Base-by-base conservation (phyloP, 2,113 vertebrate species). In the Paraplagusia blochii region DNA sequence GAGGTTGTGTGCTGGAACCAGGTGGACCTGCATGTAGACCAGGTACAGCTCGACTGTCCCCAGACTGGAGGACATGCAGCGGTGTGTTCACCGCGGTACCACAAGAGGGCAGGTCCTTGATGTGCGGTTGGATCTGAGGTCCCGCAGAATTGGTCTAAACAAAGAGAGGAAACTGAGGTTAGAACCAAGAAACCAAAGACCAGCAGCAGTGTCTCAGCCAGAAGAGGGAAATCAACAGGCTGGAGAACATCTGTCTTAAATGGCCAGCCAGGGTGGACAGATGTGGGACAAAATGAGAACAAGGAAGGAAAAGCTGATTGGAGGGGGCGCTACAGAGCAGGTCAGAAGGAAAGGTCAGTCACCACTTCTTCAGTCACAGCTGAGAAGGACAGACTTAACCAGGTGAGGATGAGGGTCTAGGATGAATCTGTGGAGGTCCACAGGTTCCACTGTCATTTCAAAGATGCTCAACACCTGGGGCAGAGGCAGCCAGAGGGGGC, bases 31-130 rank as follows among this genome's bases (percentile, higher is more conserved):
- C 15, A 55, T 75, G 76, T 15, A 74, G 80, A 38, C 69, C 44
- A 44, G 76, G 14, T 36, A 81, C 66, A 65, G 77, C n/a, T n/a
- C n/a, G 79, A 54, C 76, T 85, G 11, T 82, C 77, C 39, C 70
- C 83, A 38, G 80, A 67, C 57, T 84, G 75, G 36, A 80, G 17
- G 36, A 78, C 82, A 48, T 85, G 84, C 34, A 74, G 71, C n/a
- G 69, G 64, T 14, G 65, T 11, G 14, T 74, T 58, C 19, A 70
- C 52, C 17, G 79, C 18, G 55, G 79, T 58, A 63, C 38, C 79
- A 48, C 82, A 80, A 7, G 80, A 63, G 33, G 76, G 67, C 46
- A 81, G 52, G 63, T 72, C 78, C 35, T 82, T 84, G 42, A 75
- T 44, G 53, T 77, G 15, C 63, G 11, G 38, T 33, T 79, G 82